A percentile compares a stretch with the other conserved stretches of the same genome.
Conservation (phyloP, 2,888 invertebrate genomes). For the Phragmatobia fuliginosa region DNA sequence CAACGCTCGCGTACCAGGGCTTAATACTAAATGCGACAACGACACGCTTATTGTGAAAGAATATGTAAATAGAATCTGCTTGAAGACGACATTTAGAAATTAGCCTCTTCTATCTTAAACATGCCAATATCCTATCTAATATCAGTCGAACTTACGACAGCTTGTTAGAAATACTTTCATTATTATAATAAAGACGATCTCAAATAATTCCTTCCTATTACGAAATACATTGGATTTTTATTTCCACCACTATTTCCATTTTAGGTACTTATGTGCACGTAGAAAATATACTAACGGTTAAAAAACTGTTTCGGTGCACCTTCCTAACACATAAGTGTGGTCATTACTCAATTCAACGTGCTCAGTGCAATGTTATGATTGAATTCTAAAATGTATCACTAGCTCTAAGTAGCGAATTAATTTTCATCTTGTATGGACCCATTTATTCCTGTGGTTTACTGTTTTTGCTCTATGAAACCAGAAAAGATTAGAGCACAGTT, state of each 20-base stretch:
- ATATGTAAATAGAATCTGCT: constrained; percentile 46
- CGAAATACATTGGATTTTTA: not conserved
- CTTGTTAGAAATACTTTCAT: constrained; percentile 28
- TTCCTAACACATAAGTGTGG: not conserved
- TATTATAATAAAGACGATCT: not conserved
- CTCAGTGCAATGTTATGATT: not conserved
- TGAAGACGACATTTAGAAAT: constrained; percentile 42
- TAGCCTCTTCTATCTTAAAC: constrained; percentile 65
- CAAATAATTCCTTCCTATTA: not conserved
- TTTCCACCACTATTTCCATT: not conserved
- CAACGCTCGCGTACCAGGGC: constrained; percentile 60
- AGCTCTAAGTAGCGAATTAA: not conserved
- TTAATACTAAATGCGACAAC: constrained; percentile 71
- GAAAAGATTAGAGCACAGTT: not conserved
- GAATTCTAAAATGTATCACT: not conserved
- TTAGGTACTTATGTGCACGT: not conserved
- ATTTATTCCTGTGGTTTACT: too few species aligned
- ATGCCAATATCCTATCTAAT: constrained; percentile 61
- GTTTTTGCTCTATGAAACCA: not conserved
- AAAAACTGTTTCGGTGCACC: not conserved
- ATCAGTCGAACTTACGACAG: constrained; percentile 64
- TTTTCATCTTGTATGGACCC: not conserved
- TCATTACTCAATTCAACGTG: not conserved
- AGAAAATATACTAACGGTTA: not conserved
- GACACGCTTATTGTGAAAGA: constrained; percentile 55